Conservation (phyloP, 2,797 vertebrate genomes). For the Mormyrops boulengeri region DNA sequence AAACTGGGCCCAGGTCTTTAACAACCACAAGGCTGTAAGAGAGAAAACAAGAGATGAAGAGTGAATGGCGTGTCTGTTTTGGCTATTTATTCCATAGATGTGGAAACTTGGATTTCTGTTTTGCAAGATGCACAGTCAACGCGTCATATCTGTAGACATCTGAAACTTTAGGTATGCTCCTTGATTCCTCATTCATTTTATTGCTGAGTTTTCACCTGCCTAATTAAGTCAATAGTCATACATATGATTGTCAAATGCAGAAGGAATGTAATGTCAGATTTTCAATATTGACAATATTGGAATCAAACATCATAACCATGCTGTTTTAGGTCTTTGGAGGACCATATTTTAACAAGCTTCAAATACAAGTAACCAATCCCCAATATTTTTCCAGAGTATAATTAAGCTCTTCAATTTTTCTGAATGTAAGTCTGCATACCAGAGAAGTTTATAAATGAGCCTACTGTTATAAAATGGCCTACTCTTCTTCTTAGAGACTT, state of each 20-base stretch:
- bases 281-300: slow-evolving; percentile 24
- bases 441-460: slow-evolving; percentile 11
- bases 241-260: not conserved
- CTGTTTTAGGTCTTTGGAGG: slow-evolving; percentile 26
- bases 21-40: not conserved
- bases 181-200: not conserved
- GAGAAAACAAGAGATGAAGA: not conserved
- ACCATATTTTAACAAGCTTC: slow-evolving; percentile 33
- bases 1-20: not conserved
- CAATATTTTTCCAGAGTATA: slow-evolving; percentile 32
- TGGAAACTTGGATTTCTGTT: not conserved
- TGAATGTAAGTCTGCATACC: not conserved
- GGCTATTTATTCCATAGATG: not conserved
- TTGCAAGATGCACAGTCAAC: not conserved
- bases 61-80: not conserved
- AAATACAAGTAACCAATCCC: slow-evolving; percentile 41
- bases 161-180: not conserved
- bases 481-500: not conserved
- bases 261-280: slow-evolving; percentile 27
- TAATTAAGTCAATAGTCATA: not conserved
- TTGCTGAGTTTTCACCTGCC: not conserved
- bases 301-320: slow-evolving; percentile 26
- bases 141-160: not conserved
- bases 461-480: not conserved
- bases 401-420: slow-evolving; percentile 29